phyloP scores from a whole-genome alignment of 2,113 vertebrate genomes.

The Archilochus colubris region DNA sequence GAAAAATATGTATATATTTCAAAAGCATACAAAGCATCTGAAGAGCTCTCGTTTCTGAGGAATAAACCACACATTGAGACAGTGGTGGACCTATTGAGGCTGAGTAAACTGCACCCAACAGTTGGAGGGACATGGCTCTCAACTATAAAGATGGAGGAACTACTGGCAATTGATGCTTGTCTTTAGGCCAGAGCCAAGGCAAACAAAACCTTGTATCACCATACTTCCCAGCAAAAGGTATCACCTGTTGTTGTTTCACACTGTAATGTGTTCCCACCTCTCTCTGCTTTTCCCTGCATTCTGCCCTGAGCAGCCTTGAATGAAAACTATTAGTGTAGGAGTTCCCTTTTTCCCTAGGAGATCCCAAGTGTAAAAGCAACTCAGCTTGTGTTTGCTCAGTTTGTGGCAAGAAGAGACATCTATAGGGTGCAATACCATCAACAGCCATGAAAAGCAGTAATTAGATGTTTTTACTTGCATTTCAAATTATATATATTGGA shows the following conservation, averaged over 20 bases:
- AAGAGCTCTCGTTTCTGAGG: neutral
- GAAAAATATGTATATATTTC: neutral
- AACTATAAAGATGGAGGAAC: neutral
- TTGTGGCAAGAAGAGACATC: neutral
- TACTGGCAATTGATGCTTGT: neutral
- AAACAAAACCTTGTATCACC: neutral
- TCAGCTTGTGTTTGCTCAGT: neutral
- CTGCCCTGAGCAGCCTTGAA: neutral
- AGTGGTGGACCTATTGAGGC: neutral
- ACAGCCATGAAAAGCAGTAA: neutral
- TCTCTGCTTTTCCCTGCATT: neutral
- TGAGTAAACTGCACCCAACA: neutral
- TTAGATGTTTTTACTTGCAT: neutral
- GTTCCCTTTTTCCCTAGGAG: neutral
- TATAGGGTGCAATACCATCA: neutral
- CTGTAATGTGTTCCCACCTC: neutral
- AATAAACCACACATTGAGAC: neutral
- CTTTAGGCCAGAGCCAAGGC: neutral
- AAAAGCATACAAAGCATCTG: neutral
- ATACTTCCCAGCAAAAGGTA: neutral
- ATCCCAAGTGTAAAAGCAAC: neutral
- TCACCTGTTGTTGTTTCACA: rapidly evolving
- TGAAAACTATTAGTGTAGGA: neutral
- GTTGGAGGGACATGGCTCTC: neutral
- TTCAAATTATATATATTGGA: neutral